Evolutionary conservation across 2,888 invertebrate species (phyloP), one percentile per base, ranked within the genome.

Genomic region (Protophormia terraenovae): DNA sequence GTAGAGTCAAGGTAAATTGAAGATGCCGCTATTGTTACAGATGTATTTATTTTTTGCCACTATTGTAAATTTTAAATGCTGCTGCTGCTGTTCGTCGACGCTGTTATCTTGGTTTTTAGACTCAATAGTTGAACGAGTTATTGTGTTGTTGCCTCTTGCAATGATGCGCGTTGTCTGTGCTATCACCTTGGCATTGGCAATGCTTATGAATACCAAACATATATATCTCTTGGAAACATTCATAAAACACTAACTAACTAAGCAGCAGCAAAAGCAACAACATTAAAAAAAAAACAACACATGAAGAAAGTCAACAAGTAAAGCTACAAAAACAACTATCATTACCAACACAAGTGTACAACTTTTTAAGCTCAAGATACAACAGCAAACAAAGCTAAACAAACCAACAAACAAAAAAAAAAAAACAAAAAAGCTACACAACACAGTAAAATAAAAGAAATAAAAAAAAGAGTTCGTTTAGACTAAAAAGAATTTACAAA

Each of bases 141-240:
- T 41, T 41, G 2, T 58, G 73, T 71, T 84, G 76, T 76, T 78
- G 77, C 50, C 85, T 66, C 58, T 81, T 87, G 82, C 83, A 69
- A 60, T 83, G 69, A 85, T 89, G 90, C 87, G 88, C 88, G 84
- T 53, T 88, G 79, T 81, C 87, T 89, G 90, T 90, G 90, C 89
- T 89, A 88, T 90, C 91, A 90, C 91, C 90, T 91, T 91, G 91
- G 90, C 91, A 91, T 90, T 91, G 91, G 90, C 88, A 89, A 88
- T 89, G 90, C 89, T 88, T 91, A 88, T 91, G 91, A 90, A 89
- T 88, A 87, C 89, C 89, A 89, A 88, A 90, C 89, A 82, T 79
- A 79, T 27, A 24, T n/a, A 77, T 38, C 77, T 75, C 73, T 78
- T 78, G 27, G 3, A 27, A 47, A 16, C 66, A 47, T 66, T 55